Evolutionary conservation across 1,140 invertebrate species (phyloP), one percentile per base, ranked within the genome.

Genomic region (Mactra quadrangularis): DNA sequence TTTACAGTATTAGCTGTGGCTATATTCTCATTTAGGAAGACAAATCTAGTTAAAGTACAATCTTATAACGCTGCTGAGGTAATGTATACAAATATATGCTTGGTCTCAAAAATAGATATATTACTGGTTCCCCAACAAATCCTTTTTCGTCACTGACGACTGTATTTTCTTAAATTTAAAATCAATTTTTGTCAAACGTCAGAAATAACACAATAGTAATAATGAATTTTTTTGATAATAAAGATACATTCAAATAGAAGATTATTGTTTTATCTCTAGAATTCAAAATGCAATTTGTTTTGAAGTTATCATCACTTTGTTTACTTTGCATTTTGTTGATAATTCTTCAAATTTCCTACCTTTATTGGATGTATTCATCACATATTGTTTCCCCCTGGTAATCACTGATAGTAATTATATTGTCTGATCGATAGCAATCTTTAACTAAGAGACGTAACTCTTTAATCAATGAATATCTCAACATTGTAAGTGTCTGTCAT

Each of bases 11-110:
- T 98, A 33, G 97, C 97, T 1, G 95, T 97, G 7, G 95, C 96
- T 7, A 98, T 99, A 86, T 93, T 99, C n/a, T 96, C 96, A 88
- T 98, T 98, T 87, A 94, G 98, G 9, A 97, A 97, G 91, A 96
- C 97, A 83, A 98, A 97, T 93, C 94, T 98, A n/a, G 94, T 98
- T 93, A 96, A 97, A 95, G 97, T 98, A 2, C 95, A 96, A 85
- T 97, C 96, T 1, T 93, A 96, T 57, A 96, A 96, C 88, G 96
- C 95, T 89, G 95, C 98, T 9, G 97, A 98, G 92, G 95, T 96
- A 92, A 90, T 84, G 82, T 22, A 55, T 59, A 60, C 19, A 19
- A 55, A 22, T 55, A 55, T 55, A 22, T 55, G 4, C 17, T 55
- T 27, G 6, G 52, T 55, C 19, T 11, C 45, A 19, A 11, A 11